phyloP scores from a whole-genome alignment of 2,888 invertebrate species.

The Heliothis peltigera region DNA sequence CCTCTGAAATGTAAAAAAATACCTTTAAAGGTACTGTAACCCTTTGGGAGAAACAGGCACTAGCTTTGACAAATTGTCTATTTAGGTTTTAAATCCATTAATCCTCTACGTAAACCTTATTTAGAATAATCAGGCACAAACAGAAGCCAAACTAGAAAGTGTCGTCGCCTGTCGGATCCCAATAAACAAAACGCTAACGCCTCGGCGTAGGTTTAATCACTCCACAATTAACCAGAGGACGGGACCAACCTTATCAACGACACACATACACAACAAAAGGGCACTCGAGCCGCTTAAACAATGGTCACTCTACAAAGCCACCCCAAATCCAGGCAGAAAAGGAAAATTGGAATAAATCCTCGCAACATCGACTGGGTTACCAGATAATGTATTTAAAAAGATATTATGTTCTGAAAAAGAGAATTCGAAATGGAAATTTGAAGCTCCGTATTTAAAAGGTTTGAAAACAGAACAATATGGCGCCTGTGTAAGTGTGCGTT shows the following conservation, averaged over 20 bases:
- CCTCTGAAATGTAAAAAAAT: background rate
- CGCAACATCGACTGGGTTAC: constrained; percentile 57
- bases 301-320: constrained; percentile 72
- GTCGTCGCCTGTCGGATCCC: constrained; percentile 22
- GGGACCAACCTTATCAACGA: constrained; percentile 69
- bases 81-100: background rate
- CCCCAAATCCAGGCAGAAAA: constrained; percentile 72
- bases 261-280: constrained; percentile 73
- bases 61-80: background rate
- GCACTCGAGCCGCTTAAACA: constrained; percentile 71
- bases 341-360: constrained; percentile 70
- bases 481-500: constrained; percentile 32
- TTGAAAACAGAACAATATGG: constrained; percentile 52
- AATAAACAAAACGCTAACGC: constrained; percentile 46
- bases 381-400: constrained; percentile 65
- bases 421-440: constrained; percentile 52
- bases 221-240: constrained; percentile 67
- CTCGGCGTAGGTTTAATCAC: constrained; percentile 52
- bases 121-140: constrained; percentile 2
- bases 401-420: constrained; percentile 51
- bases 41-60: background rate
- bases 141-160: constrained; percentile 26
- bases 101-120: background rate
- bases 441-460: constrained; percentile 46
- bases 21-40: background rate